phyloP scores from a whole-genome alignment of 2,113 vertebrate species.

The Passer domesticus region DNA sequence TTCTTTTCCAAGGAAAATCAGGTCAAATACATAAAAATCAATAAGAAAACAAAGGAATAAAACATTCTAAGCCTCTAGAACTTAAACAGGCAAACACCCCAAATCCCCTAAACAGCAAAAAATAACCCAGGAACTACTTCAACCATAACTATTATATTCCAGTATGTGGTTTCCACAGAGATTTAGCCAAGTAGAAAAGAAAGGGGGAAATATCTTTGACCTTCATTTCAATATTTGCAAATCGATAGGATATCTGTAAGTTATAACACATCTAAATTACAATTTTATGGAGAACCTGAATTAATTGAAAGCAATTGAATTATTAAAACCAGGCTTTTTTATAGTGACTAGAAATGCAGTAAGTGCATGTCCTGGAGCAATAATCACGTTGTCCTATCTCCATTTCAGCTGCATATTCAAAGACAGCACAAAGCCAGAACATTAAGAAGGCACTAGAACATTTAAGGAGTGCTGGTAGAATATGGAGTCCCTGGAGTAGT shows the following conservation, averaged over 20 bases:
- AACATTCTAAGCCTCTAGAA: neutral
- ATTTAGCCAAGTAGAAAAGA: neutral
- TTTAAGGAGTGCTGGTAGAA: neutral
- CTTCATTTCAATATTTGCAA: conserved; percentile 35
- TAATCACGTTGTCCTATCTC: neutral
- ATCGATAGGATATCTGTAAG: conserved; percentile 3
- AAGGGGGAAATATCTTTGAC: neutral
- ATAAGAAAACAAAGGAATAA: neutral
- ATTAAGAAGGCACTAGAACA: conserved; percentile 32
- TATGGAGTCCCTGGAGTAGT: neutral
- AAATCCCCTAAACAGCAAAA: neutral
- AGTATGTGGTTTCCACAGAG: neutral
- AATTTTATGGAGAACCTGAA: conserved; percentile 67
- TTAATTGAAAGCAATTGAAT: conserved; percentile 62
- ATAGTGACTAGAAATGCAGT: conserved; percentile 53
- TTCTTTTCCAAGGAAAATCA: neutral
- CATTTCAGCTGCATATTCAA: neutral
- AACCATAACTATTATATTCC: neutral
- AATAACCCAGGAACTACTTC: neutral
- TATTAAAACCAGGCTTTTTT: conserved; percentile 66
- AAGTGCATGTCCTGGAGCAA: conserved; percentile 25
- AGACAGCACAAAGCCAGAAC: conserved; percentile 27
- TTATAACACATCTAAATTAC: conserved; percentile 56
- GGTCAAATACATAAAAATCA: neutral
- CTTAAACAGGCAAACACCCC: accelerated